These are phyloP conservation scores for Nymphalis polychloros DNA, from an alignment of 2,888 invertebrate species.

Conservation along the genomic window DNA sequence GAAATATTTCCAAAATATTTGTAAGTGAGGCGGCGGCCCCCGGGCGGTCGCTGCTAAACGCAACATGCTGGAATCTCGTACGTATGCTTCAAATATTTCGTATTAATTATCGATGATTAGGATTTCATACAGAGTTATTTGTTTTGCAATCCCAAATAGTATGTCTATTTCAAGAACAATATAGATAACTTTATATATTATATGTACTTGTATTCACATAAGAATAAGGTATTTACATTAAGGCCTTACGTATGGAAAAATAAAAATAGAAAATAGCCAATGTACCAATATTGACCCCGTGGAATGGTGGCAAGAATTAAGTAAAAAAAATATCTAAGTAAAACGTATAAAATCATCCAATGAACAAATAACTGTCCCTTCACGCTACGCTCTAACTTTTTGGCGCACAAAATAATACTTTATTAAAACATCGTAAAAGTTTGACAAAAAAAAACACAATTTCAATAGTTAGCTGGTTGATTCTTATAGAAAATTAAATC, in stretches of 20 bases:
- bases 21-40: constrained; percentile 68
- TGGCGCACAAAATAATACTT: constrained; percentile 30
- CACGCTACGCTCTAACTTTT: constrained; percentile 1
- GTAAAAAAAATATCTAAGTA: too few relatives aligned
- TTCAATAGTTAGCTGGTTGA: constrained; percentile 29
- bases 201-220: too few relatives aligned
- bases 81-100: constrained; percentile 8
- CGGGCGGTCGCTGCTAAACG: constrained; percentile 50
- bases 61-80: constrained; percentile 26
- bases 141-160: background rate
- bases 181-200: background rate
- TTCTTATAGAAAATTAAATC: constrained; percentile 62
- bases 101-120: constrained; percentile 3
- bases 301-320: too few relatives aligned
- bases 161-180: background rate
- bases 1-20: constrained; percentile 82
- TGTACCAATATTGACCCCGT: too few relatives aligned
- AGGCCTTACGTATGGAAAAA: too few relatives aligned
- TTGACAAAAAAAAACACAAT: constrained; percentile 44
- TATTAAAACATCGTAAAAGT: constrained; percentile 27
- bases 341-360: background rate
- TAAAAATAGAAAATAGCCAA: too few relatives aligned
- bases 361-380: constrained; percentile 7
- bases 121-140: background rate
- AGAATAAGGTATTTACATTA: too few relatives aligned